A percentile compares a stretch with the other conserved stretches of the same genome.
These are phyloP conservation scores for Glaucomys volans DNA, from an alignment of 2,113 vertebrate species.

Conservation along the genomic window DNA sequence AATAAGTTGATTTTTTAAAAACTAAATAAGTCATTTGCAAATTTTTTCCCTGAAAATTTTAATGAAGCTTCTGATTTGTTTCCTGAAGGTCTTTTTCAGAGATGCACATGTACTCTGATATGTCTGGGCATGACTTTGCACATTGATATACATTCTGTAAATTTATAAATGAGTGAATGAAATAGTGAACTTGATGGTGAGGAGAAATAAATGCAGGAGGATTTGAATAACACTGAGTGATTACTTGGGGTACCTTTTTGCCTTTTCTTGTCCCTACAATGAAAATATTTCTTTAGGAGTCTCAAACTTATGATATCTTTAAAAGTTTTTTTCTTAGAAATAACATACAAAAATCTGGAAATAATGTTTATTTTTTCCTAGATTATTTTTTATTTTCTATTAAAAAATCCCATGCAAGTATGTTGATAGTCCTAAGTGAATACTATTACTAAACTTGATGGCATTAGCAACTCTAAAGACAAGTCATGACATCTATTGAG, in stretches of 20 bases:
- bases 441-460: neutral
- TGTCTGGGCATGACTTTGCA: neutral
- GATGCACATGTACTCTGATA: neutral
- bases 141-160: neutral
- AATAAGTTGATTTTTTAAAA: neutral
- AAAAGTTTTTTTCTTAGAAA: conserved; percentile 9
- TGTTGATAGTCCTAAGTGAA: conserved; percentile 3
- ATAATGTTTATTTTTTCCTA: neutral
- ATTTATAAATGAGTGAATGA: neutral
- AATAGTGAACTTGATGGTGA: neutral
- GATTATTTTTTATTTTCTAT: neutral
- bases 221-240: neutral
- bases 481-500: neutral
- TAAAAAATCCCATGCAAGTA: neutral
- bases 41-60: neutral
- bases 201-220: neutral
- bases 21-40: neutral
- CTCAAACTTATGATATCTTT: neutral
- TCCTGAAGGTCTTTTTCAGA: neutral
- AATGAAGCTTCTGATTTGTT: neutral
- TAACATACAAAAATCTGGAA: neutral
- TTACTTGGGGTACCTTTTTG: neutral
- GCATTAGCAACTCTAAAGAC: neutral
- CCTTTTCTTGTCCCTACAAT: neutral
- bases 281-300: neutral